Percentiles rank a stretch among this genome's conserved stretches.
Evolutionary conservation across 2,888 invertebrate genomes (phyloP).

Genomic region (Saturnia pavonia): DNA sequence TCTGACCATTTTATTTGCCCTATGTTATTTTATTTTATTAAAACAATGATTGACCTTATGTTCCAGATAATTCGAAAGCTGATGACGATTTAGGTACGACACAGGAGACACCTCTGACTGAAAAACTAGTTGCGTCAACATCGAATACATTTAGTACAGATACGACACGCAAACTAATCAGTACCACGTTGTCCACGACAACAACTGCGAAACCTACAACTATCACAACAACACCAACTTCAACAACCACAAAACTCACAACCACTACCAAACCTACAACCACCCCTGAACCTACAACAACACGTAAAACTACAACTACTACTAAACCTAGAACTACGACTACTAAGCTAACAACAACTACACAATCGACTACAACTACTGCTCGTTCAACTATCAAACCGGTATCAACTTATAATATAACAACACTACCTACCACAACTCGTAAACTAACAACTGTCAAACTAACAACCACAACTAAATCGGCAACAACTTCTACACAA

Average conservation of each 20-base stretch:
- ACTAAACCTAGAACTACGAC: constrained; percentile 28
- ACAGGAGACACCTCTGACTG: constrained; percentile 23
- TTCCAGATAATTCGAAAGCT: constrained; percentile 29
- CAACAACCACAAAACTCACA: constrained; percentile 28
- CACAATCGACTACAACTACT: constrained; percentile 20
- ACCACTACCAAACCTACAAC: constrained; percentile 25
- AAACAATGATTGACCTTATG: not conserved
- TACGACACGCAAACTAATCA: constrained; percentile 26
- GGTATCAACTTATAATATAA: not conserved
- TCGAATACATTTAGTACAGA: constrained; percentile 1
- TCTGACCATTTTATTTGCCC: too few relatives aligned
- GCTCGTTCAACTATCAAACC: constrained; percentile 15
- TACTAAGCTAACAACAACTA: constrained; percentile 26
- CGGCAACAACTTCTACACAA: constrained; percentile 18
- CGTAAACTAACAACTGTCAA: not conserved
- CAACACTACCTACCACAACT: not conserved
- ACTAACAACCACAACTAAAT: constrained; percentile 17
- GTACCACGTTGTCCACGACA: constrained; percentile 27
- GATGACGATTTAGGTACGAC: constrained; percentile 15
- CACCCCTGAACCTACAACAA: constrained; percentile 31
- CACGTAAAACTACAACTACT: constrained; percentile 32
- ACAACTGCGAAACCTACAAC: constrained; percentile 26
- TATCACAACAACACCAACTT: constrained; percentile 31
- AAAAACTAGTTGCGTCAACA: constrained; percentile 21
- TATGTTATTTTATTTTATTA: too few relatives aligned